phyloP scores from a whole-genome alignment of 2,888 invertebrate species.

The Leptothorax acervorum region DNA sequence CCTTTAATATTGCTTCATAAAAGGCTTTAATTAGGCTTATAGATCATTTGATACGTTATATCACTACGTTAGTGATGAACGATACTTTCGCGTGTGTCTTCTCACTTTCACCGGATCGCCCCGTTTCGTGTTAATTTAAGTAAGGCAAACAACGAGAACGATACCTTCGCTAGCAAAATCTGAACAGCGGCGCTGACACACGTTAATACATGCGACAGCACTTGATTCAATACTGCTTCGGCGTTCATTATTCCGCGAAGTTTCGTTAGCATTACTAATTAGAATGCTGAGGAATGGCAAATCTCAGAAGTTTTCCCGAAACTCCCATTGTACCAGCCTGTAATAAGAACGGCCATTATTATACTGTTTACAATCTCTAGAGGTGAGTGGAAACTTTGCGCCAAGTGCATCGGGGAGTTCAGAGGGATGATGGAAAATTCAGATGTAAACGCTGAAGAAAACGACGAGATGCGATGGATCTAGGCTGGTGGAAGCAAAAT shows the following conservation, averaged over 20 bases:
- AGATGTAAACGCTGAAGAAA: slow-evolving; percentile 40
- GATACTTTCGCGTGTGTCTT: slow-evolving; percentile 42
- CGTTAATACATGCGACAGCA: slow-evolving; percentile 63
- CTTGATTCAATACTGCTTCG: slow-evolving; percentile 77
- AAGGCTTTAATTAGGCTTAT: slow-evolving; percentile 8
- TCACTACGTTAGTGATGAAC: slow-evolving; percentile 1
- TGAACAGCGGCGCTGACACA: slow-evolving; percentile 48
- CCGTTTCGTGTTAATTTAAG: slow-evolving; percentile 49
- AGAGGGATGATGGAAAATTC: slow-evolving; percentile 43
- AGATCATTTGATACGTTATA: neutral
- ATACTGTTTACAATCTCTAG: slow-evolving; percentile 72
- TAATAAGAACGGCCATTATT: slow-evolving; percentile 74
- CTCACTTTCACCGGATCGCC: slow-evolving; percentile 32
- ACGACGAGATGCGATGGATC: neutral
- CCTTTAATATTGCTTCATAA: neutral
- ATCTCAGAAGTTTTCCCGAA: slow-evolving; percentile 68
- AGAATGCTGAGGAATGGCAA: slow-evolving; percentile 66
- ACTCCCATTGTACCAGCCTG: slow-evolving; percentile 57
- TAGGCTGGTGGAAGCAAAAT: neutral
- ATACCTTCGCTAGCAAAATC: slow-evolving; percentile 29
- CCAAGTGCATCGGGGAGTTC: slow-evolving; percentile 56
- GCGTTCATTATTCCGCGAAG: slow-evolving; percentile 77
- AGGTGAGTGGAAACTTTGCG: slow-evolving; percentile 42
- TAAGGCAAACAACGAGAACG: slow-evolving; percentile 46
- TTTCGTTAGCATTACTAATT: slow-evolving; percentile 78